Base-by-base conservation (phyloP, 1,140 invertebrate species). In the Aphaenogaster rudis region DNA sequence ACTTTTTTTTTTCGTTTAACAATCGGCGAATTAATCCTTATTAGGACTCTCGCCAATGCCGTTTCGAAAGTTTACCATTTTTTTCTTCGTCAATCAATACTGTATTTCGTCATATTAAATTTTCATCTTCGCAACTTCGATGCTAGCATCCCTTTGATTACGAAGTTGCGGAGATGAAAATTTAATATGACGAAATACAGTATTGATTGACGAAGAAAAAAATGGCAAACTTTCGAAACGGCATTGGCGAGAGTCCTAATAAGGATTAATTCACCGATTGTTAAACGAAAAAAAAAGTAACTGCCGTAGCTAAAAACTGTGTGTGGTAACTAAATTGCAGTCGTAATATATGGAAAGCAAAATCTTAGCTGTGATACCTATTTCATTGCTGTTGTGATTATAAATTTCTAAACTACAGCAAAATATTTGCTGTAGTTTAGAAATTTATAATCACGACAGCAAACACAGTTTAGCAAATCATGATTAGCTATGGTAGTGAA, bases 1-100 rank as follows among this genome's bases (percentile, higher is more conserved):
- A 21, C 21, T 21, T 21, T 21, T 21, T 21, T 21, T 21, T 21
- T 21, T 21, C 21, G 21, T 21, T 21, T 48, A 36, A 61, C 11
- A 45, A 78, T 78, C 15, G 59, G 39, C 9, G 28, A 45, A 78
- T 45, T 64, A 45, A 48, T 48, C 36, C 13, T 76, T 28, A 78
- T 78, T 64, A 7, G 21, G n/a, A 39, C 13, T 59, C 50, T 48
- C 42, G 50, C 42, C 15, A 45, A 17, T 50, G 45, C 61, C 36
- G 1, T 50, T 66, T 79, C 45, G 28, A 79, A 79, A 36, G 13
- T 61, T 61, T 48, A 42, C 0, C 17, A 36, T 1, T 48, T 64
- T 66, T 28, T 64, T 21, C 2, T 42, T 42, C 39, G 4, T 61
- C 15, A 61, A 59, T 28, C 39, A 42, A 15, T 9, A 3, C n/a